These are phyloP conservation scores for Epistrophe eligans DNA, from an alignment of 2,888 invertebrate genomes.

Conservation along the genomic window DNA sequence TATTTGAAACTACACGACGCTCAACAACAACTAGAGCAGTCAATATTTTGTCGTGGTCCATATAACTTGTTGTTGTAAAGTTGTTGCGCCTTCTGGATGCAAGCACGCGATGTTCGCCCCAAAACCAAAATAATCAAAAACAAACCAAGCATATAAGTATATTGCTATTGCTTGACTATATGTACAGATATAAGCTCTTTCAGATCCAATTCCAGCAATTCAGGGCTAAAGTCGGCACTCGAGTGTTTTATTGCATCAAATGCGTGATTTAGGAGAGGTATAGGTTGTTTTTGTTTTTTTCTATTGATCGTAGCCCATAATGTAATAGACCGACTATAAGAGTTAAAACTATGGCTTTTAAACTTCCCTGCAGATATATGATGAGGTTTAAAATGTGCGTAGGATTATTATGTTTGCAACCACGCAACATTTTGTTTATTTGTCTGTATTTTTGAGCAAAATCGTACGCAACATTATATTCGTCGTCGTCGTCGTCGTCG, in stretches of 20 bases:
- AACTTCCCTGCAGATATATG: slow-evolving; percentile 19
- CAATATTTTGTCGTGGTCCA: slow-evolving; percentile 65
- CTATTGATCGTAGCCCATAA: slow-evolving; percentile 3
- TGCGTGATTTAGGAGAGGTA: slow-evolving; percentile 65
- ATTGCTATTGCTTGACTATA: background rate
- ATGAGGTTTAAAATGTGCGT: slow-evolving; percentile 70
- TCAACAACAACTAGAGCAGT: slow-evolving; percentile 74
- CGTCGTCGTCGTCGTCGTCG: too few relatives aligned
- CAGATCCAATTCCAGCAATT: slow-evolving; percentile 39
- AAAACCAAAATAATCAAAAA: slow-evolving; percentile 23
- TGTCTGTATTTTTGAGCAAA: slow-evolving; percentile 35
- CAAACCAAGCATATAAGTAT: background rate
- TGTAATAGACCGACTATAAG: slow-evolving; percentile 16
- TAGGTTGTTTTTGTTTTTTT: slow-evolving; percentile 14
- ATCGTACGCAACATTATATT: background rate
- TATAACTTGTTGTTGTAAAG: slow-evolving; percentile 41
- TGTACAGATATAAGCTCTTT: background rate
- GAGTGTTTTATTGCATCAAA: slow-evolving; percentile 70
- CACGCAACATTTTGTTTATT: slow-evolving; percentile 70
- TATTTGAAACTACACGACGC: slow-evolving; percentile 75
- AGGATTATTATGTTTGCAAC: slow-evolving; percentile 69
- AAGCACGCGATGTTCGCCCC: slow-evolving; percentile 66
- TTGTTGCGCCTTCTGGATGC: slow-evolving; percentile 71
- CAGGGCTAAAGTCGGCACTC: slow-evolving; percentile 67
- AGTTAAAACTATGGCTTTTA: slow-evolving; percentile 8